phyloP scores from a whole-genome alignment of 2,797 vertebrate genomes.

The Malacoctenus gilli region DNA sequence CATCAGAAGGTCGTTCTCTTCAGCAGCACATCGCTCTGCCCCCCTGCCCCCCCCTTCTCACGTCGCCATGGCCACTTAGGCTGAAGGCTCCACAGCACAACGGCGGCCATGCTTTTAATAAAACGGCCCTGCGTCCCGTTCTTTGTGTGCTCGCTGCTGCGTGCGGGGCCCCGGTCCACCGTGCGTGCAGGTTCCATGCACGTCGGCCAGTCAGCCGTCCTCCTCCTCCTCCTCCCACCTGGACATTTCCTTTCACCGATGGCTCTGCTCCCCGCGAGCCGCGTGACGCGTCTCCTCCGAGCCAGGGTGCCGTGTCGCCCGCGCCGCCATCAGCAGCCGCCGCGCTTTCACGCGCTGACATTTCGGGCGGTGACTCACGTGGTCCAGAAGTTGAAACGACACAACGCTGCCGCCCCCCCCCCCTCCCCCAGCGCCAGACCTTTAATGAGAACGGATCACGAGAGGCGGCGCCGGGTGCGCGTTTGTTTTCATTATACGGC shows the following conservation, averaged over 20 bases:
- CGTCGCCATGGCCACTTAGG: slow-evolving; percentile 34
- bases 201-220: too few relatives aligned
- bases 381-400: slow-evolving; percentile 13
- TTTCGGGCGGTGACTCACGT: neutral
- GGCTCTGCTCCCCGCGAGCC: too few relatives aligned
- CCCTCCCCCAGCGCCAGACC: neutral
- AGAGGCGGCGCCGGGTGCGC: too few relatives aligned
- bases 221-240: too few relatives aligned
- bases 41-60: too few relatives aligned
- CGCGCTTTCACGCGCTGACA: slow-evolving; percentile 3
- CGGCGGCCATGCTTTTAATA: slow-evolving; percentile 66
- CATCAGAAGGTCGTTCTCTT: slow-evolving; percentile 60
- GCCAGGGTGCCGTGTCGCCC: too few relatives aligned
- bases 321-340: too few relatives aligned
- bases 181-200: slow-evolving; percentile 24
- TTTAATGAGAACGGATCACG: neutral
- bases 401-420: neutral
- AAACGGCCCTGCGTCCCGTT: slow-evolving; percentile 49
- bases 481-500: too few relatives aligned
- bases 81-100: slow-evolving; percentile 61
- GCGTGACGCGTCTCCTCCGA: too few relatives aligned
- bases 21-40: slow-evolving; percentile 57
- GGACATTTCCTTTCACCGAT: too few relatives aligned
- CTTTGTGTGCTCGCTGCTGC: slow-evolving; percentile 31
- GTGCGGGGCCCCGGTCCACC: neutral